Percentiles rank a stretch among this genome's conserved stretches.
Evolutionary conservation across 2,888 invertebrate species (phyloP).

Genomic region (Alviniconcha strummeri): DNA sequence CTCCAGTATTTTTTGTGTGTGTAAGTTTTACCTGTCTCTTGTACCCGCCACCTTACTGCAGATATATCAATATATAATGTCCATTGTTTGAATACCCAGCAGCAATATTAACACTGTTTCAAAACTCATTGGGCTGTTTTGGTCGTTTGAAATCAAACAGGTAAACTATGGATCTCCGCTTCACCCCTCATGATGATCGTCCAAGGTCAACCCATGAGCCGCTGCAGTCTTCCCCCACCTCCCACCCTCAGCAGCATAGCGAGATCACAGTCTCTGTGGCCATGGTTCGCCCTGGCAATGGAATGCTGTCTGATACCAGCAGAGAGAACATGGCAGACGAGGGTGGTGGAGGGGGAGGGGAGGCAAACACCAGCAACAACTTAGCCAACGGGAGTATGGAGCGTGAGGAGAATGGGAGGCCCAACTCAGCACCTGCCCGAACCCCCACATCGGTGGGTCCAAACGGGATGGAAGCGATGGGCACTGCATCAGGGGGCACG

Average conservation of each 20-base stretch:
- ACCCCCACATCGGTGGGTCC: conserved; percentile 37
- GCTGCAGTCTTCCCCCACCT: not conserved
- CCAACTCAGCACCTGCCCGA: conserved; percentile 43
- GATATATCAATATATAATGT: too few species aligned
- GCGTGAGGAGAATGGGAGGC: conserved; percentile 23
- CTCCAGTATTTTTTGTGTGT: too few species aligned
- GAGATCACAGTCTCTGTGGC: conserved; percentile 1
- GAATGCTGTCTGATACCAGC: not conserved
- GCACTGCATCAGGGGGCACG: not conserved
- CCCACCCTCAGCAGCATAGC: not conserved
- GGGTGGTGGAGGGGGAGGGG: not conserved
- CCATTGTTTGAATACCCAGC: too few species aligned
- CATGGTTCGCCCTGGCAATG: conserved; percentile 14
- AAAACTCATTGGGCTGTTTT: too few species aligned
- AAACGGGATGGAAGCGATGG: not conserved
- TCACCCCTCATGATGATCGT: conserved; percentile 13
- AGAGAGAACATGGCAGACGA: too few species aligned
- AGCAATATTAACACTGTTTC: too few species aligned
- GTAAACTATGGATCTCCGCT: conserved; percentile 3
- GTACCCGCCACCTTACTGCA: too few species aligned
- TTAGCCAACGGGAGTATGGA: not conserved
- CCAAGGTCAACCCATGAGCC: conserved; percentile 8
- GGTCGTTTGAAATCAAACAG: too few species aligned
- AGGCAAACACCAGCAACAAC: too few species aligned
- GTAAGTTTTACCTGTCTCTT: too few species aligned